Percentiles rank a stretch among this genome's conserved stretches.
Evolutionary conservation across 2,113 vertebrate genomes (phyloP).

Genomic region (Halichoeres trimaculatus): DNA sequence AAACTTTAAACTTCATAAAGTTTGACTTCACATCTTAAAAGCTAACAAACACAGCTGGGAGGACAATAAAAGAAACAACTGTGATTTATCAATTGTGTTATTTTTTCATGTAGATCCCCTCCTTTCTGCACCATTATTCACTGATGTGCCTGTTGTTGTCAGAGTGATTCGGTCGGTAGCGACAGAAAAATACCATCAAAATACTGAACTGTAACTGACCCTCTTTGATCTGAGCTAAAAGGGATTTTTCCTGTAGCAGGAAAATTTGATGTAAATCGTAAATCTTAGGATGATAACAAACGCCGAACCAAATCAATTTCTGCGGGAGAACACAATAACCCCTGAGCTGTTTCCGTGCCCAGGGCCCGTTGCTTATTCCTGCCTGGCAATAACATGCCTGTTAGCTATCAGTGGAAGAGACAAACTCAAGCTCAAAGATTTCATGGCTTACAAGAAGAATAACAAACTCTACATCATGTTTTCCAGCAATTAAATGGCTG

Average conservation of each 20-base stretch:
- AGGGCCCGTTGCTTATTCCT: neutral
- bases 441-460: conserved; percentile 38
- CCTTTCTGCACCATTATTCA: neutral
- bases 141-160: neutral
- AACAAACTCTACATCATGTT: conserved; percentile 63
- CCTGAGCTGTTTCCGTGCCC: neutral
- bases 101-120: too few relatives aligned
- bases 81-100: too few relatives aligned
- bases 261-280: conserved; percentile 27
- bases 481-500: conserved; percentile 63
- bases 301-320: conserved; percentile 3
- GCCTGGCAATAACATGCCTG: conserved; percentile 39
- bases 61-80: too few relatives aligned
- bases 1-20: too few relatives aligned
- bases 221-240: neutral
- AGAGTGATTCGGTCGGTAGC: neutral
- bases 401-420: conserved; percentile 36
- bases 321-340: conserved; percentile 35
- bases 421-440: conserved; percentile 32
- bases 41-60: too few relatives aligned
- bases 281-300: conserved; percentile 23
- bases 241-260: neutral
- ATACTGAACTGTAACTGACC: neutral
- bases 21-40: too few relatives aligned
- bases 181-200: neutral